These are phyloP conservation scores for Frankliniella fusca DNA, from an alignment of 2,888 invertebrate species.

Conservation along the genomic window DNA sequence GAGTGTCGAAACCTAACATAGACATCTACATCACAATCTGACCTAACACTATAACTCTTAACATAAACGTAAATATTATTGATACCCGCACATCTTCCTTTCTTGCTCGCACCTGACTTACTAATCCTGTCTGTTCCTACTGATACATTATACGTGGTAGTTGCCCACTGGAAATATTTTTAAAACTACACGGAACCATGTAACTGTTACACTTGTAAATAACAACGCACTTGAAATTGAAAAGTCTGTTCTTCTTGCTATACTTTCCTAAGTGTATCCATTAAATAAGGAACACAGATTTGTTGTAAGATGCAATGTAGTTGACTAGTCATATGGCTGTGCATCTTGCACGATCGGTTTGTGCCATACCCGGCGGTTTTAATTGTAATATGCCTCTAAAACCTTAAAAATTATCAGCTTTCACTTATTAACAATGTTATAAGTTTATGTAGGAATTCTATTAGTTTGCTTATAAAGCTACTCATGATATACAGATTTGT, in stretches of 20 bases:
- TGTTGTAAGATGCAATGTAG: not conserved
- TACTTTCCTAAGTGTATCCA: not conserved
- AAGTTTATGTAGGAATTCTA: not conserved
- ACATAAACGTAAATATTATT: not conserved
- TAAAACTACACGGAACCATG: not conserved
- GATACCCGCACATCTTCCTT: not conserved
- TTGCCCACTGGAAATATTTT: not conserved
- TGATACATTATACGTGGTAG: not conserved
- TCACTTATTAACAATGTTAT: not conserved
- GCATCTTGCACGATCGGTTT: no score
- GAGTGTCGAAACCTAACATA: not conserved
- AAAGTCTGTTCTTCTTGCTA: not conserved
- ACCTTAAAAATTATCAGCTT: not conserved
- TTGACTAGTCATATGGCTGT: not conserved
- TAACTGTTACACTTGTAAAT: slow-evolving; percentile 10
- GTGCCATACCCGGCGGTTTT: not conserved
- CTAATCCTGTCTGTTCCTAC: not conserved
- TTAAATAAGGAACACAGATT: not conserved
- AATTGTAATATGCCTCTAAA: not conserved
- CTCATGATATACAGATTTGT: not conserved
- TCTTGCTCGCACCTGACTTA: not conserved
- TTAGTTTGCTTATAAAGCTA: slow-evolving; percentile 6
- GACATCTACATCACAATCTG: not conserved
- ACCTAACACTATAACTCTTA: slow-evolving; percentile 2
- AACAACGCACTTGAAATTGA: not conserved